Conservation (phyloP, 37 sponge, comb jelly and placozoan species). For the Beroe ovata region DNA sequence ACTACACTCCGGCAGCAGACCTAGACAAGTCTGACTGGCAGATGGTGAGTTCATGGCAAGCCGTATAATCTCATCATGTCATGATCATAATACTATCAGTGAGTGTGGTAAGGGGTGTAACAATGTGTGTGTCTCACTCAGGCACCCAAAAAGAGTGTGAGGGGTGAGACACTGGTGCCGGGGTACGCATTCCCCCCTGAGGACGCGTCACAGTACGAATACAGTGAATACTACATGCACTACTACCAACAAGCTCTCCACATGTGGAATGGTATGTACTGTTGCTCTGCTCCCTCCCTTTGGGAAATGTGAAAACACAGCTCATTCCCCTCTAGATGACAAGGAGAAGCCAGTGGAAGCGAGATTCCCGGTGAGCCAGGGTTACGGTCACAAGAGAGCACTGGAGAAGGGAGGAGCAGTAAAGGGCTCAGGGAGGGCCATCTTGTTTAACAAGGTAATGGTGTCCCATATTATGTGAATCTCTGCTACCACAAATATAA, state of each 20-base stretch:
- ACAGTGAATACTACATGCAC: constrained; percentile 63
- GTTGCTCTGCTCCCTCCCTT: too few species aligned
- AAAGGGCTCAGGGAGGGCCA: constrained; percentile 42
- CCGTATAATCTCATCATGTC: too few species aligned
- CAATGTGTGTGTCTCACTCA: too few species aligned
- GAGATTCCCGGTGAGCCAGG: constrained; percentile 42
- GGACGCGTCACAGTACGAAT: constrained; percentile 11
- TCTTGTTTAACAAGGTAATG: constrained; percentile 50
- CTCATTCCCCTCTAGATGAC: too few species aligned
- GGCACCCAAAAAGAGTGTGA: background rate
- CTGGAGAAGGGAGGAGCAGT: constrained; percentile 57
- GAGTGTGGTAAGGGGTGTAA: too few species aligned
- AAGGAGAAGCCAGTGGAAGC: constrained; percentile 47
- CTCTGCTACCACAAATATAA: background rate
- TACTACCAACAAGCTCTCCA: constrained; percentile 64
- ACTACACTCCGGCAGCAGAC: constrained; percentile 22
- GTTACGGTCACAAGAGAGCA: constrained; percentile 63
- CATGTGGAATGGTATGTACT: background rate
- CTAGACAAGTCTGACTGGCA: constrained; percentile 38
- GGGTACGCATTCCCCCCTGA: constrained; percentile 57
- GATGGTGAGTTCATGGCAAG: background rate
- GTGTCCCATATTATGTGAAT: background rate
- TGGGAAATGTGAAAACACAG: too few species aligned
- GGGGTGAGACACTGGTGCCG: background rate
- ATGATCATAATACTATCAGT: too few species aligned